Conservation (phyloP, 2,113 vertebrate species). For the Urocynchramus pylzowi region DNA sequence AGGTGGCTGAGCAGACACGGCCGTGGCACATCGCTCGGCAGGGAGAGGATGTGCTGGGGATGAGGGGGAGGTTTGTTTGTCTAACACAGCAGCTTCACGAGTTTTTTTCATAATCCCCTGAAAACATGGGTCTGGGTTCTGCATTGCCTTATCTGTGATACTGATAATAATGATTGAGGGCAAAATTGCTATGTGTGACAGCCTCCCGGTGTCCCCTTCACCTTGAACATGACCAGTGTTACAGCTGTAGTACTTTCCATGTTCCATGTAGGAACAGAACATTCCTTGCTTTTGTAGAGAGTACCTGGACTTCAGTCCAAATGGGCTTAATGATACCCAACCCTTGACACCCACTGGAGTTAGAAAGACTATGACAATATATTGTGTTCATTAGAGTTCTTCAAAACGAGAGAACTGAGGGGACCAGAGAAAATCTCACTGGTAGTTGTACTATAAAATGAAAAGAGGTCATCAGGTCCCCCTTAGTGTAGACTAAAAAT, state of each 20-base stretch:
- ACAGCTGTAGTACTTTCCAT: not conserved
- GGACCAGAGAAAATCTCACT: not conserved
- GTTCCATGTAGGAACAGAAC: not conserved
- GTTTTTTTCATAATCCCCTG: not conserved
- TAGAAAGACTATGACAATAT: not conserved
- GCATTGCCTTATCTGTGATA: not conserved
- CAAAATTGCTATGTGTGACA: not conserved
- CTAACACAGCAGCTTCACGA: not conserved
- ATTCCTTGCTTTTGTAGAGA: not conserved
- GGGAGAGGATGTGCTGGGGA: constrained; percentile 4
- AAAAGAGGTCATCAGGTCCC: not conserved
- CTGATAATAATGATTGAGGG: not conserved
- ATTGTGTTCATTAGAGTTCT: not conserved
- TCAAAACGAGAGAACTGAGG: not conserved
- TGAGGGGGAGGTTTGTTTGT: constrained; percentile 1
- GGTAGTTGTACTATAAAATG: not conserved
- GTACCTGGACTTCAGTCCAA: not conserved
- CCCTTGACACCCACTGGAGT: not conserved
- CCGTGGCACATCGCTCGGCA: rapidly evolving
- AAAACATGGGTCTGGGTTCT: not conserved
- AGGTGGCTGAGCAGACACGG: not conserved
- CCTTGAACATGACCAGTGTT: not conserved
- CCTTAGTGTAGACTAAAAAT: not conserved
- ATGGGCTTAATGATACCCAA: not conserved
- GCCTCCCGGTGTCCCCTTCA: not conserved